Percentiles rank a stretch among this genome's conserved stretches.
phyloP scores from a whole-genome alignment of 2,113 vertebrate genomes.

The Plecotus auritus region DNA sequence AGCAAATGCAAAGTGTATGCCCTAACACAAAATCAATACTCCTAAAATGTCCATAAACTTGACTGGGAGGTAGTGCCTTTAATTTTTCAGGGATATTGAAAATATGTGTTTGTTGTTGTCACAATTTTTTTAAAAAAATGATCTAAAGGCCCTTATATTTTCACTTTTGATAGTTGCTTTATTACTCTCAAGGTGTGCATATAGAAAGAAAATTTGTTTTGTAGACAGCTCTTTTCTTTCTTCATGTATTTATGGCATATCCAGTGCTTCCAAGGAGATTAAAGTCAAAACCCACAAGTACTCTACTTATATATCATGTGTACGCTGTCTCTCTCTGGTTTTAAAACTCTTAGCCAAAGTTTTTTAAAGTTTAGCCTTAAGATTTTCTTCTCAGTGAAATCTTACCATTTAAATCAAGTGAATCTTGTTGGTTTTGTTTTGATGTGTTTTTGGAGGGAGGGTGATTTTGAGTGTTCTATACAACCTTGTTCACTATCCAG shows the following conservation, averaged over 20 bases:
- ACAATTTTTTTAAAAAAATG: not conserved
- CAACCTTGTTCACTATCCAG: not conserved
- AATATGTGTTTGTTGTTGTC: not conserved
- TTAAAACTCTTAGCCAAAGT: not conserved
- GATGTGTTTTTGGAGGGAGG: not conserved
- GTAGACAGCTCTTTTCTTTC: not conserved
- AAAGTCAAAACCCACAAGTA: not conserved
- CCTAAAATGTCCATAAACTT: not conserved
- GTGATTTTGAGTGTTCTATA: not conserved
- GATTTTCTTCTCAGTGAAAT: not conserved
- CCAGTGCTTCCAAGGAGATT: not conserved
- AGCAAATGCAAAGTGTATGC: not conserved
- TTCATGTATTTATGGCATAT: not conserved
- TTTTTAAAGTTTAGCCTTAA: not conserved
- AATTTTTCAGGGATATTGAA: conserved; percentile 9
- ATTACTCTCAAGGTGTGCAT: not conserved
- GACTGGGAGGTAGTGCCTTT: not conserved
- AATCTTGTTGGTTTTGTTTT: not conserved
- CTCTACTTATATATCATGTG: not conserved
- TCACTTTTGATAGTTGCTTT: conserved; percentile 21
- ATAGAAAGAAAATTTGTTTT: not conserved
- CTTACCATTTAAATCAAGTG: not conserved
- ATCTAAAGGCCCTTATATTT: not conserved
- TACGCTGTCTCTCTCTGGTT: not conserved
- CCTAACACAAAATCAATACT: not conserved